A percentile compares a stretch with the other conserved stretches of the same genome.
phyloP scores from a whole-genome alignment of 1,140 invertebrate species.

The Scaptomyza montana region DNA sequence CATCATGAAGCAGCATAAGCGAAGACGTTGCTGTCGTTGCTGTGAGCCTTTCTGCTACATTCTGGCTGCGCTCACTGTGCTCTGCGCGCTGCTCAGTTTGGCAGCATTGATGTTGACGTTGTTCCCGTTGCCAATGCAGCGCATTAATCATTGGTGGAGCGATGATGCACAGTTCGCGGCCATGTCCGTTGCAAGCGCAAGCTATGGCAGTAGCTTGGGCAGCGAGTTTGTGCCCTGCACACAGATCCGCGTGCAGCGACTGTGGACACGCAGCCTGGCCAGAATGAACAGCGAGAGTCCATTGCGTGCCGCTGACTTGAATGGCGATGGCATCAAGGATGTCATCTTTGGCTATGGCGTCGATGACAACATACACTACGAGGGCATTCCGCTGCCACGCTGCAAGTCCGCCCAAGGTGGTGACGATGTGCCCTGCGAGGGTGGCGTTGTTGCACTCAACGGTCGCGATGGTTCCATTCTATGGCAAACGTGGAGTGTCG shows the following conservation, averaged over 20 bases:
- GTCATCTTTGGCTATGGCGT: slow-evolving; percentile 92
- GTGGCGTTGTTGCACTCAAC: slow-evolving; percentile 91
- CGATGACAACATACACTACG: slow-evolving; percentile 82
- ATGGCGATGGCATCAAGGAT: slow-evolving; percentile 90
- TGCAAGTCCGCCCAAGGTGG: slow-evolving; percentile 71
- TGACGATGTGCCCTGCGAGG: slow-evolving; percentile 87
- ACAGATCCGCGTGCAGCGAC: slow-evolving; percentile 87
- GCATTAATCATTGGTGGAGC: slow-evolving; percentile 86
- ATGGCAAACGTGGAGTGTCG: slow-evolving; percentile 90
- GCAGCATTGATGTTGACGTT: slow-evolving; percentile 88
- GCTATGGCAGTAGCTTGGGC: slow-evolving; percentile 67
- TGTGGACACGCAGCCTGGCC: slow-evolving; percentile 90
- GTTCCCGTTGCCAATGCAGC: slow-evolving; percentile 87
- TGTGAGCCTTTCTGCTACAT: slow-evolving; percentile 87
- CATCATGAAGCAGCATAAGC: slow-evolving; percentile 84
- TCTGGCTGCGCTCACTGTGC: slow-evolving; percentile 85
- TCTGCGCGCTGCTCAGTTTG: slow-evolving; percentile 85
- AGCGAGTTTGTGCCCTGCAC: slow-evolving; percentile 87
- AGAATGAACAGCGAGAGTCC: slow-evolving; percentile 91
- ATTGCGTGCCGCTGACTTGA: slow-evolving; percentile 89
- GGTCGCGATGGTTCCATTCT: slow-evolving; percentile 89
- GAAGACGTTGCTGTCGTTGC: slow-evolving; percentile 85
- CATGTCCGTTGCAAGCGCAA: slow-evolving; percentile 19
- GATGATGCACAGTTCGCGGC: slow-evolving; percentile 42
- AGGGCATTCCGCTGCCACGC: slow-evolving; percentile 73